A percentile compares a stretch with the other conserved stretches of the same genome.
These are phyloP conservation scores for Isurus oxyrinchus DNA, from an alignment of 2,113 vertebrate species.

Conservation along the genomic window DNA sequence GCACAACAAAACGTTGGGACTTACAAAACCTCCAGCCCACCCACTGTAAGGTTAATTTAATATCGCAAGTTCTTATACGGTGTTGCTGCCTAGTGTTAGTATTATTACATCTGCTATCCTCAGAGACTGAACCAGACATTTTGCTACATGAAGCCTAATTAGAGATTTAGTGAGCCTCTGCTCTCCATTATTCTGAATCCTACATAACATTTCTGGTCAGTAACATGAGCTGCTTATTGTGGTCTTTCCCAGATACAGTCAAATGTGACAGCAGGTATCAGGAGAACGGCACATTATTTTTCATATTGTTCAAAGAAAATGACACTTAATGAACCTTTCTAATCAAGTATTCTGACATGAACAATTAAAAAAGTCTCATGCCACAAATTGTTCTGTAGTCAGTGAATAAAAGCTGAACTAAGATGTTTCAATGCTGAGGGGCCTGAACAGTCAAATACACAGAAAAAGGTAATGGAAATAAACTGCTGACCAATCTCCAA, in stretches of 20 bases:
- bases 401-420: not conserved
- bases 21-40: not conserved
- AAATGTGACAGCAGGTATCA: not conserved
- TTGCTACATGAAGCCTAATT: conserved; percentile 1
- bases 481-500: not conserved
- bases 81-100: not conserved
- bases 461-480: not conserved
- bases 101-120: conserved; percentile 5
- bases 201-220: not conserved
- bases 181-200: conserved; percentile 1
- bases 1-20: not conserved
- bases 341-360: not conserved
- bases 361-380: not conserved
- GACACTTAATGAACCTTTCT: not conserved
- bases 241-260: not conserved
- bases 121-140: not conserved
- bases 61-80: not conserved
- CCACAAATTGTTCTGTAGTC: not conserved
- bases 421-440: not conserved
- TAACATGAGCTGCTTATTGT: conserved; percentile 3
- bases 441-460: not conserved
- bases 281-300: not conserved
- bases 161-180: not conserved
- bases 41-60: not conserved
- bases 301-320: not conserved